Conservation (phyloP, 2,888 invertebrate species). For the Zonitis immaculata region DNA sequence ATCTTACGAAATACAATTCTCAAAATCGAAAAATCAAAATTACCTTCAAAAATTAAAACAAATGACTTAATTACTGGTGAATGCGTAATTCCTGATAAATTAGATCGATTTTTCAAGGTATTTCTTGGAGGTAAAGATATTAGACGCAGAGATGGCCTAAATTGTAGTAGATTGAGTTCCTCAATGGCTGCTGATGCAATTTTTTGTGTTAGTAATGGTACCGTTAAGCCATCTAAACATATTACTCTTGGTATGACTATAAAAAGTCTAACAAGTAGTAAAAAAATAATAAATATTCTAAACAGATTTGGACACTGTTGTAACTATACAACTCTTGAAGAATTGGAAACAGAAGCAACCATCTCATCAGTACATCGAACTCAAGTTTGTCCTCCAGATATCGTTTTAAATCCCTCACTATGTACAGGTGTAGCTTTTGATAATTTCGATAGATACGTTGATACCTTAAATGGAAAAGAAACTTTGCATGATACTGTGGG, state of each 20-base stretch:
- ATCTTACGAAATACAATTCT: conserved; percentile 7
- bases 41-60: conserved; percentile 2
- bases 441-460: conserved; percentile 20
- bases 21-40: conserved; percentile 10
- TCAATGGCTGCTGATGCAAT: conserved; percentile 22
- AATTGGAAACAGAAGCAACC: conserved; percentile 20
- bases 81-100: conserved; percentile 12
- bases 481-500: conserved; percentile 23
- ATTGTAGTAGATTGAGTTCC: conserved; percentile 8
- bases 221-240: conserved; percentile 29
- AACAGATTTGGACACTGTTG: conserved; percentile 28
- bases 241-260: conserved; percentile 27
- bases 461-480: conserved; percentile 17
- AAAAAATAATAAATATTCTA: conserved; percentile 27
- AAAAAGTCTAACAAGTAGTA: conserved; percentile 29
- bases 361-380: conserved; percentile 6
- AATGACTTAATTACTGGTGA: conserved; percentile 9
- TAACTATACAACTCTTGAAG: conserved; percentile 26
- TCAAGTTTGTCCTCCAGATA: conserved; percentile 21
- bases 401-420: conserved; percentile 9
- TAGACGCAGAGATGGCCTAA: conserved; percentile 10
- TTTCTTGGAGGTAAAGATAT: conserved; percentile 13
- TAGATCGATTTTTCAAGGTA: conserved; percentile 11
- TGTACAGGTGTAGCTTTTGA: conserved; percentile 23
- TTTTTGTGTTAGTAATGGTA: conserved; percentile 27